Base-by-base conservation (phyloP, 2,797 vertebrate genomes). In the Trachurus trachurus region DNA sequence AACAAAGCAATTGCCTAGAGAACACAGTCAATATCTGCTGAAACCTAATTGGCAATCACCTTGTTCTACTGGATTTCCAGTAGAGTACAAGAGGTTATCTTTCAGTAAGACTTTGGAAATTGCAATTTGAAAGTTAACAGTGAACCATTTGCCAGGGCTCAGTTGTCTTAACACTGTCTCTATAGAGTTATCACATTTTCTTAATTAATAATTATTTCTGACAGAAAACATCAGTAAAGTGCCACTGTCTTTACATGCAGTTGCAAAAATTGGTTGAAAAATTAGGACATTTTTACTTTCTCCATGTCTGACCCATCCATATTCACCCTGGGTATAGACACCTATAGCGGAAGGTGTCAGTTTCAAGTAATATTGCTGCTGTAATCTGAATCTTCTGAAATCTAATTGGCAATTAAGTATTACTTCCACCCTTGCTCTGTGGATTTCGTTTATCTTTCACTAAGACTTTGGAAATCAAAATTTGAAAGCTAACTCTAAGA, bases 1-100 rank as follows among this genome's bases (percentile, higher is more conserved):
- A 71, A 22, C 37, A 15, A 12, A 21, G 34, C 7, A 59, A 2
- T 40, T 58, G 71, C 78, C 58, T 74, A 65, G 16, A 78, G 61
- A 75, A 76, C 47, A 70, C 65, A 52, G 69, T 64, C 57, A 80
- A 71, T 60, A 81, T 80, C 86, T 82, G 74, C 42, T 78, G 58
- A 53, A 44, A 74, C 54, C 31, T 84, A 85, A 82, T 68, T 76
- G 58, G 59, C 47, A 45, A 66, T 71, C 9, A 56, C 44, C 37
- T 64, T 37, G n/a, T 57, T 76, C 56, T 45, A 56, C 37, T 65
- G 49, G 49, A 42, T 72, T 31, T 74, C 9, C 56, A 42, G 17
- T 5, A 11, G 17, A 74, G n/a, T 42, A 50, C 58, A 37, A 68
- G 68, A 49, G 21, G 62, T 58, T 13, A 58, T 16, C 22, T 21